phyloP scores from a whole-genome alignment of 2,888 invertebrate genomes.

The Tachina grossa region DNA sequence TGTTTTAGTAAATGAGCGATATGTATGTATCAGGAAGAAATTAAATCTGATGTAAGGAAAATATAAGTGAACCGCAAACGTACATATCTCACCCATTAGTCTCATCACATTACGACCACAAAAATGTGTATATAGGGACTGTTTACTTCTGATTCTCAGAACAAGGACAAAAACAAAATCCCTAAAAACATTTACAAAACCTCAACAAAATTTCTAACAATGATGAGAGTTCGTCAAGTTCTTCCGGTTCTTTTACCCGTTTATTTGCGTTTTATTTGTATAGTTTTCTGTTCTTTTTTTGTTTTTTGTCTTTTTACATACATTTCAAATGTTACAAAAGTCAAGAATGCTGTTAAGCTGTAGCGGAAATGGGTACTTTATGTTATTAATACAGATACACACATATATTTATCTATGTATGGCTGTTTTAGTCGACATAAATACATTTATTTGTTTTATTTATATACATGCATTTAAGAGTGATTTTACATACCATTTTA shows the following conservation, averaged over 20 bases:
- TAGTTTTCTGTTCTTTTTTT: not conserved
- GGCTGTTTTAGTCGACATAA: not conserved
- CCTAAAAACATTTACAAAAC: conserved; percentile 15
- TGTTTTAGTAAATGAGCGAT: no score
- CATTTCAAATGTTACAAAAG: conserved; percentile 67
- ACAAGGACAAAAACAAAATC: conserved; percentile 1
- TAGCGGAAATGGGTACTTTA: conserved; percentile 78
- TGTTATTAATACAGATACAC: conserved; percentile 72
- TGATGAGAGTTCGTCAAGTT: conserved; percentile 57
- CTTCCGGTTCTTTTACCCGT: conserved; percentile 52
- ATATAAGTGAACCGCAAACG: not conserved
- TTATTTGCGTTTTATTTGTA: conserved; percentile 32
- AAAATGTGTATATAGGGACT: not conserved
- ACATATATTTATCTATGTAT: conserved; percentile 31
- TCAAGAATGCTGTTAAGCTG: conserved; percentile 78
- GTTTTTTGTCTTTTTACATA: not conserved
- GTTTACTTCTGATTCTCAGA: not conserved
- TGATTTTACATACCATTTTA: no score
- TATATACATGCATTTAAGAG: no score
- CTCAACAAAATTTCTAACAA: conserved; percentile 36
- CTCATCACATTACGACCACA: conserved; percentile 27
- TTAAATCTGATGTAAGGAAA: not conserved
- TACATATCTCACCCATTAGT: conserved; percentile 5
- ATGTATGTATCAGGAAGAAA: no score
- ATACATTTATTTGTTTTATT: no score